phyloP scores from a whole-genome alignment of 2,888 invertebrate species.

The Pristionchus fissidentatus region DNA sequence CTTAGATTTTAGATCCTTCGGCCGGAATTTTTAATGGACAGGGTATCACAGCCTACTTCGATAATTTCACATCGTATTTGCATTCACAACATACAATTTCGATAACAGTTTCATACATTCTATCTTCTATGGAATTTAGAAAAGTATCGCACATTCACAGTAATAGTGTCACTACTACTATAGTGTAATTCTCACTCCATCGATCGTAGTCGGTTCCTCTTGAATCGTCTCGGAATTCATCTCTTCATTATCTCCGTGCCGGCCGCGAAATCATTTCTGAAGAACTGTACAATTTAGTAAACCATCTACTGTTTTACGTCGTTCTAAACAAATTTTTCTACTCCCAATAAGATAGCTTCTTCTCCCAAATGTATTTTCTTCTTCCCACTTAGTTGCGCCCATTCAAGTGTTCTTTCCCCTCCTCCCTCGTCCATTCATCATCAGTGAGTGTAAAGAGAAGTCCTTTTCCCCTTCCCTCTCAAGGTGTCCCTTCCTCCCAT shows the following conservation, averaged over 20 bases:
- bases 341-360: background rate
- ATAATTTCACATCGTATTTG: no score
- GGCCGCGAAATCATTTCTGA: background rate
- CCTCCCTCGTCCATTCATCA: constrained; percentile 12
- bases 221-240: background rate
- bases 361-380: no score
- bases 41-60: no score
- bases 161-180: no score
- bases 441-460: constrained; percentile 28
- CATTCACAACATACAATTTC: no score
- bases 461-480: constrained; percentile 14
- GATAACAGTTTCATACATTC: no score
- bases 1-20: no score
- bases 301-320: background rate
- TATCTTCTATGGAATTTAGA: no score
- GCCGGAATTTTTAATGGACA: no score
- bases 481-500: background rate
- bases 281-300: background rate
- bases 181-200: constrained; percentile 21
- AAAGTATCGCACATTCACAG: background rate
- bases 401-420: constrained; percentile 26
- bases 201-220: background rate
- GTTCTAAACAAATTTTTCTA: background rate
- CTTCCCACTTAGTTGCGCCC: background rate
- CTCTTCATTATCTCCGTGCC: background rate